Base-by-base conservation (phyloP, 2,797 vertebrate species). In the Ctenopoma kingsleyae region DNA sequence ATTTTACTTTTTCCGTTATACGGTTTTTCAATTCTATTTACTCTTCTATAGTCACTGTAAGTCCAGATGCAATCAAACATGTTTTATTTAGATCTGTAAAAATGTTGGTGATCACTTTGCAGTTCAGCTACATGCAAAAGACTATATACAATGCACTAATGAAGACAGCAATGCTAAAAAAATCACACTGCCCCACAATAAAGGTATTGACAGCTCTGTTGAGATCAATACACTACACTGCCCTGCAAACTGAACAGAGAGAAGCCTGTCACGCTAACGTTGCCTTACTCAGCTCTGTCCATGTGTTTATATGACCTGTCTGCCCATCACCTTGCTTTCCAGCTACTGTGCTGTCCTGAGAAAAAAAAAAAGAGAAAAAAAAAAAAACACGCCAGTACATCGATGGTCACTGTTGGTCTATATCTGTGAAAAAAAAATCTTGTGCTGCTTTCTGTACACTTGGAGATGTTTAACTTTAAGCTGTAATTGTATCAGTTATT, bases 241-340 rank as follows among this genome's bases (percentile, higher is more conserved):
- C 91, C 91, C 91, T 93, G 94, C 92, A 93, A 93, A 90, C 87
- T 86, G 87, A 92, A 93, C 86, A 87, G 91, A 93, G 90, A 91
- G 86, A 89, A 92, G 89, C 91, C 92, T 92, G 89, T 92, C 93
- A 93, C 91, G 92, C 91, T 93, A 93, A 89, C 78, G 93, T 94
- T 95, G 94, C 94, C 94, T 95, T 95, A 95, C 92, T 93, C 89
- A 87, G 92, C 94, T 94, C 91, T 93, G 90, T 92, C 88, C 84
- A 79, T 89, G 88, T 93, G 89, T 93, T 92, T 82, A 76, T 92
- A 89, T 91, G 91, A 91, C 87, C 87, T 69, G 89, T 92, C 70
- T 89, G 88, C 89, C 91, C 88, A 85, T 92, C 90, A 92, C 88
- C 85, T 93, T 83, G 93, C 93, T 94, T 94, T 89, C 82, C 88